Evolutionary conservation across 2,113 vertebrate genomes (phyloP), one percentile per base, ranked within the genome.

Genomic region (Spermophilus dauricus): DNA sequence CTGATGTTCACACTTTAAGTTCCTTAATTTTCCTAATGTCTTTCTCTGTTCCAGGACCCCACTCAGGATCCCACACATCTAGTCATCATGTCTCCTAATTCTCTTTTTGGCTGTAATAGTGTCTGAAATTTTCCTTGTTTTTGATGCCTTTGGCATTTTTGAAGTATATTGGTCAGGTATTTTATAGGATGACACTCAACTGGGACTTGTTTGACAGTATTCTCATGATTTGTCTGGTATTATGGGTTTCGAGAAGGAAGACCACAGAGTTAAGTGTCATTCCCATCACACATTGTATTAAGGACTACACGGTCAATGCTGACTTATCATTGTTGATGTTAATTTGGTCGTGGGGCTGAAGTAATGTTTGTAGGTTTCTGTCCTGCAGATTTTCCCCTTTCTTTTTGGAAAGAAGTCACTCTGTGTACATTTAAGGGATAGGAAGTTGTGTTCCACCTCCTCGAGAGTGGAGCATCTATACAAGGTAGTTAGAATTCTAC

Each of bases 341-440:
- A 45, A 77, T 24, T 69, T 48, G 48, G n/a, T 34, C 26, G 14
- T 51, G 69, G 58, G 45, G 32, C 39, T 34, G 61, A 88, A n/a
- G 28, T 26, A 13, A 30, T 7, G 9, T 17, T 42, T 26, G 4
- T 83, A 48, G 45, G 8, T 76, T 61, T 88, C 45, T 69, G 26
- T 10, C 10, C 34, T 34, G 73, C 7, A 13, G 6, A 8, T 14
- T 39, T 53, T 18, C n/a, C 30, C 18, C 10, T 14, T 67, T 53
- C 11, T 70, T 10, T 45, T 42, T 48, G 42, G 70, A 76, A 56
- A 16, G 24, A 85, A 37, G 48, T 95, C 30, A 51, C 1, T 58
- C 1, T 56, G 5, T 5, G 7, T 14, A 22, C 14, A 32, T 5
- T 58, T 48, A 75, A n/a, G 22, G 0, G 12, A 14, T 22, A 3